Conservation (phyloP, 92 coral and sea anemone genomes). For the Phymanthus crucifer region DNA sequence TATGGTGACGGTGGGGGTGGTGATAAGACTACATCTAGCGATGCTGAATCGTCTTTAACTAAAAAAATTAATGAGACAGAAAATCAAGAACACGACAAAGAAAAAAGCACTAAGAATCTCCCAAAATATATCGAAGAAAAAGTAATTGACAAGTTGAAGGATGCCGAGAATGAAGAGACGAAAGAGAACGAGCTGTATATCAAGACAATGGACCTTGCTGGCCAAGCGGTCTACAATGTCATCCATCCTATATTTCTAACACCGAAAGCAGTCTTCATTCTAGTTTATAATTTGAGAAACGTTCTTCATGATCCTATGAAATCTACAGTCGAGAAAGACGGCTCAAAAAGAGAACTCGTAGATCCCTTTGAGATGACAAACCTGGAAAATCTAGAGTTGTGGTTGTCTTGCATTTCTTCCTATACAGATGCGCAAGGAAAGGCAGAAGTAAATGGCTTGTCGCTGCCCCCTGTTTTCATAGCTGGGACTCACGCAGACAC, state of each 20-base stretch:
- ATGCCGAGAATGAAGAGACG: neutral
- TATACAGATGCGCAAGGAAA: too few relatives aligned
- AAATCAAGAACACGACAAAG: neutral
- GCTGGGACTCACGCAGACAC: too few relatives aligned
- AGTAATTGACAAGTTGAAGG: neutral
- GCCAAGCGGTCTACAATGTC: constrained; percentile 67
- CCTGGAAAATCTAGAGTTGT: too few relatives aligned
- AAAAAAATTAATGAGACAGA: neutral
- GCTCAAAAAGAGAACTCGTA: constrained; percentile 24
- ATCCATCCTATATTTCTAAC: too few relatives aligned
- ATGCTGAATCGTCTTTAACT: neutral
- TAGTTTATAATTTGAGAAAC: constrained; percentile 50
- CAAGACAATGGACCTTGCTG: constrained; percentile 65
- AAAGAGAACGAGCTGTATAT: neutral
- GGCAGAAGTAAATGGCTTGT: too few relatives aligned
- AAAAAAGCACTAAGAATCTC: neutral
- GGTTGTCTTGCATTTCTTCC: too few relatives aligned
- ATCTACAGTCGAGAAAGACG: constrained; percentile 39
- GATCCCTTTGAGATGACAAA: too few relatives aligned
- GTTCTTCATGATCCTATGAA: constrained; percentile 35
- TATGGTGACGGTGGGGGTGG: too few relatives aligned
- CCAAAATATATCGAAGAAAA: neutral
- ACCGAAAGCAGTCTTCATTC: too few relatives aligned
- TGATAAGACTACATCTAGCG: too few relatives aligned
- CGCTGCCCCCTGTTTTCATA: too few relatives aligned